phyloP scores from a whole-genome alignment of 30 jellyfish, hydroid and myxozoan genomes.

The Morbakka virulenta region DNA sequence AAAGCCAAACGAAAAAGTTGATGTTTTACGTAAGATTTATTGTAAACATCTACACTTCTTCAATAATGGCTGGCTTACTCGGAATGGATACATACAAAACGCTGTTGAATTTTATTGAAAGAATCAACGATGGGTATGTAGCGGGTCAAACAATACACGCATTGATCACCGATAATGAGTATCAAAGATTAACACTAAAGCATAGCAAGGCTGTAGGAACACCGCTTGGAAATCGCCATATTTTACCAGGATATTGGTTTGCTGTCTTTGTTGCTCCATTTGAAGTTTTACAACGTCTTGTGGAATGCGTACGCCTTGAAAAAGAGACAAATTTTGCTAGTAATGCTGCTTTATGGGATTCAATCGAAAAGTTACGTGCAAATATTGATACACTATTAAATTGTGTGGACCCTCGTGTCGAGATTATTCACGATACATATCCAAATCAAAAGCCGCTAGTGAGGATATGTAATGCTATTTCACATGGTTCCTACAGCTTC shows the following conservation, averaged over 20 bases:
- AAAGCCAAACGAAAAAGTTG: too few species aligned
- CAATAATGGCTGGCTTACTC: too few species aligned
- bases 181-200: conserved; percentile 68
- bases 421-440: conserved; percentile 31
- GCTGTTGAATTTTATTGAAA: conserved; percentile 59
- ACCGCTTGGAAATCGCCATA: conserved; percentile 81
- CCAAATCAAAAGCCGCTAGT: conserved; percentile 65
- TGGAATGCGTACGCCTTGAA: conserved; percentile 63
- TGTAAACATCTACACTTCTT: too few species aligned
- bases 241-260: conserved; percentile 94
- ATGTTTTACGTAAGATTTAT: too few species aligned
- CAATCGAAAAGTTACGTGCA: conserved; percentile 31
- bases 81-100: conserved; percentile 58
- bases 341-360: conserved; percentile 30
- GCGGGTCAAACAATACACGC: conserved; percentile 72
- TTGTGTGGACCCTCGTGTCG: conserved; percentile 26
- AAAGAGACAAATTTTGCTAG: conserved; percentile 25
- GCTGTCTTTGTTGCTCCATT: conserved; percentile 86
- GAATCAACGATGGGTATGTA: conserved; percentile 82
- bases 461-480: conserved; percentile 54
- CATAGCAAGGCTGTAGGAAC: conserved; percentile 84
- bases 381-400: conserved; percentile 41
- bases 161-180: conserved; percentile 68
- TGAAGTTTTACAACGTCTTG: conserved; percentile 66
- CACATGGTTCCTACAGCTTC: conserved; percentile 67